These are phyloP conservation scores for Drosophila emarginata DNA, from an alignment of 2,888 invertebrate species.

Conservation along the genomic window DNA sequence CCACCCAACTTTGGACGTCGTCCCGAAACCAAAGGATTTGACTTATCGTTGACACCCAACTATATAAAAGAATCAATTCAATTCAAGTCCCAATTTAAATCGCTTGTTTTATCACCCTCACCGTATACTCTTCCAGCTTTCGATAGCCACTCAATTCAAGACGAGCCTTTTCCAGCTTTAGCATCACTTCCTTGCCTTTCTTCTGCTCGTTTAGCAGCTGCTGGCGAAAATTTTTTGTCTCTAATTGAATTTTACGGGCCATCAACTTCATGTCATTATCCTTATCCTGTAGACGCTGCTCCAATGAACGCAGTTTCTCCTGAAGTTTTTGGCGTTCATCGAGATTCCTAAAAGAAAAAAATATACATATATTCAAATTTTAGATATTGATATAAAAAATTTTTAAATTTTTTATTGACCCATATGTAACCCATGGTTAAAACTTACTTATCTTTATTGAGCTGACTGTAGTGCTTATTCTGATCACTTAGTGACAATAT, in stretches of 20 bases:
- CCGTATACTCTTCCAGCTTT: conserved; percentile 79
- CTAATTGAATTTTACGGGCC: conserved; percentile 88
- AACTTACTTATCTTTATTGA: conserved; percentile 87
- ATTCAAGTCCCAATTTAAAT: background rate
- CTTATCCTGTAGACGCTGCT: conserved; percentile 84
- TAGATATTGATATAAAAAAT: too few relatives aligned
- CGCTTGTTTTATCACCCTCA: conserved; percentile 29
- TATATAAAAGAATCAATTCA: background rate
- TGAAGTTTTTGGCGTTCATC: conserved; percentile 89
- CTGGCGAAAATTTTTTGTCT: conserved; percentile 89
- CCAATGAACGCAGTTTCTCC: conserved; percentile 85
- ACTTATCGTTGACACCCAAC: conserved; percentile 47
- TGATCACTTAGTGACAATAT: conserved; percentile 86
- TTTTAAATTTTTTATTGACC: too few relatives aligned
- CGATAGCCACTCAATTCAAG: conserved; percentile 78
- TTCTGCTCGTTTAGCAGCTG: conserved; percentile 87
- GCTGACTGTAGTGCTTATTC: conserved; percentile 87
- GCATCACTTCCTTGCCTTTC: conserved; percentile 88
- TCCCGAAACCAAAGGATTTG: conserved; percentile 51
- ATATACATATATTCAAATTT: too few relatives aligned
- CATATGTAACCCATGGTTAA: too few relatives aligned
- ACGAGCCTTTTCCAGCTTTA: conserved; percentile 84
- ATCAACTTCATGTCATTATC: conserved; percentile 87
- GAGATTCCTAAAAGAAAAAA: conserved; percentile 84
- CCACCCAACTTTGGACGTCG: conserved; percentile 54